Conservation (phyloP, 2,888 invertebrate species). For the Meteorus colon region DNA sequence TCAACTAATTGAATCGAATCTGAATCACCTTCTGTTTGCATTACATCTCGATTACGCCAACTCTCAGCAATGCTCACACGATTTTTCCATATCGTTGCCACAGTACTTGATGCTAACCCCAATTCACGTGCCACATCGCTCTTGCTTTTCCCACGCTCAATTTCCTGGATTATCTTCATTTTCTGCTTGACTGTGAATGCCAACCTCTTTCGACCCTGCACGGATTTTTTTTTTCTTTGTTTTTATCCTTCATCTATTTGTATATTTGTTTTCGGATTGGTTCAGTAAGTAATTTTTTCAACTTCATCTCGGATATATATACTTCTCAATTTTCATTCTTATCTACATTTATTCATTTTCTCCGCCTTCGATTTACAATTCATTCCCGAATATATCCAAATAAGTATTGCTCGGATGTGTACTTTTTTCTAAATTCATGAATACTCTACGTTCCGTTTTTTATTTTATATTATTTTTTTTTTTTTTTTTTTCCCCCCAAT, state of each 20-base stretch:
- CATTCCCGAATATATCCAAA: too few species aligned
- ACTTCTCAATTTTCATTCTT: too few species aligned
- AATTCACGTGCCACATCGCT: conserved; percentile 76
- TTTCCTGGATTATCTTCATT: conserved; percentile 78
- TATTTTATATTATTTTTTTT: too few species aligned
- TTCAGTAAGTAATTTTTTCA: conserved; percentile 19
- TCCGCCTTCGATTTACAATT: too few species aligned
- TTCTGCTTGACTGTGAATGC: conserved; percentile 78
- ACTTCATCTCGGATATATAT: not conserved
- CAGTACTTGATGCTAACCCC: conserved; percentile 77
- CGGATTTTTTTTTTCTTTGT: conserved; percentile 50
- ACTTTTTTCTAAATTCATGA: too few species aligned
- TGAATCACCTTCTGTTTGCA: conserved; percentile 65
- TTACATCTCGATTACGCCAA: conserved; percentile 71
- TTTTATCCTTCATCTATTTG: not conserved
- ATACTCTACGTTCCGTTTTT: too few species aligned
- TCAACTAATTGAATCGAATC: conserved; percentile 38
- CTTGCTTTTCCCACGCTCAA: conserved; percentile 77
- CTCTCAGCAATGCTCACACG: conserved; percentile 75
- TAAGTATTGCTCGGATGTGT: too few species aligned
- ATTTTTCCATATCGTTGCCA: conserved; percentile 77
- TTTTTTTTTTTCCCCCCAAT: too few species aligned
- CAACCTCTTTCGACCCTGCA: conserved; percentile 77
- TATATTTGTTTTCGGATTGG: conserved; percentile 22
- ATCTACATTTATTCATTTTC: too few species aligned